Base-by-base conservation (phyloP, 2,113 vertebrate species). In the Mormoops blainvillei region DNA sequence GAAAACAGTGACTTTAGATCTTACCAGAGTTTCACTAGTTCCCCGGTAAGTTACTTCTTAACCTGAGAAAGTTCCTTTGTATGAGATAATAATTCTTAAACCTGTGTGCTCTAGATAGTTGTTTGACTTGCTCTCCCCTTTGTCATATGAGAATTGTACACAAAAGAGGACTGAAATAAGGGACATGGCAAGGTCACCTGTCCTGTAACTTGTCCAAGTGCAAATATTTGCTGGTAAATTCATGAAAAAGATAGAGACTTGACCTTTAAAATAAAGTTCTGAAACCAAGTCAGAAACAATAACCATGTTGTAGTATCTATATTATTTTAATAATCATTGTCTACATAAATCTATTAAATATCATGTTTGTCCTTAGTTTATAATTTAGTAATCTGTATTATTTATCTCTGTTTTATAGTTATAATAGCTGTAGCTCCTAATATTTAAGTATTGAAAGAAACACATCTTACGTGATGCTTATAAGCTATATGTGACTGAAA, bases 151-250 rank as follows among this genome's bases (percentile, higher is more conserved):
- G 15, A 93, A 71, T 74, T 77, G 0, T 33, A 91, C 18, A 84
- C 45, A 80, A 24, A 38, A 54, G 58, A 52, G 33, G 90, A 67
- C 22, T 24, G 50, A 24, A 56, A 95, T 33, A 33, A 58, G 12
- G 52, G 95, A 54, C n/a, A 33, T 50, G 89, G 22, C 24, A 94
- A 87, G 2, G 15, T 63, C 24, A 15, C 65, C 54, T 52, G 70
- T 19, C 63, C 92, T 97, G 63, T 45, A 91, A 95, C 54, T 68
- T 95, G 45, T 2, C 5, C 15, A 54, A 70, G 20, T 52, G 22
- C 65, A 97, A 97, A 96, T 87, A 96, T 89, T 97, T 97, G 95
- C 15, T 92, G 52, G 96, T 87, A 50, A 76, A 18, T 97, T 98
- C 70, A 95, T 96, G 78, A 4, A 1, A 94, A 89, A 95, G 56